Evolutionary conservation across 2,113 vertebrate genomes (phyloP).

Genomic region (Esox niger): DNA sequence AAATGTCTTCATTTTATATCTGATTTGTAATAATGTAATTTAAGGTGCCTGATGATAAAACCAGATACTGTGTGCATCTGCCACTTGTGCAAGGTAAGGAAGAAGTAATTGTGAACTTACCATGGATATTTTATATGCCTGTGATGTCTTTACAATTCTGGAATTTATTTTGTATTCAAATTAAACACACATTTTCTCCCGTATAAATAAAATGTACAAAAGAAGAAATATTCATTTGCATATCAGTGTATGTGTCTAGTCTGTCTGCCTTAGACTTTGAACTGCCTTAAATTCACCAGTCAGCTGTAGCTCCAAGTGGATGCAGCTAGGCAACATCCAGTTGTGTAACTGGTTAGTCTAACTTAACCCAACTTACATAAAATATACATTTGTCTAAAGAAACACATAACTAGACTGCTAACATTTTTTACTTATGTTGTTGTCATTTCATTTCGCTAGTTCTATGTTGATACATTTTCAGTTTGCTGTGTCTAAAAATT

Average conservation of each 20-base stretch:
- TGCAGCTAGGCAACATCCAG: no score
- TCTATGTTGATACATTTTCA: no score
- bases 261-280: background rate
- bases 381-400: no score
- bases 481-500: no score
- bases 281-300: background rate
- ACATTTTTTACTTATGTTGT: no score
- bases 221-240: background rate
- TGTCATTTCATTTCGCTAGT: no score
- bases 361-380: no score
- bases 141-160: slow-evolving; percentile 45
- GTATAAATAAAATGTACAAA: slow-evolving; percentile 14
- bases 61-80: slow-evolving; percentile 41
- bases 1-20: slow-evolving; percentile 68
- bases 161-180: slow-evolving; percentile 50
- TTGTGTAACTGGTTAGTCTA: no score
- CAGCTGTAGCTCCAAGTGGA: no score
- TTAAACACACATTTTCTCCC: slow-evolving; percentile 65
- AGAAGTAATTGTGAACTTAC: slow-evolving; percentile 32
- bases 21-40: slow-evolving; percentile 61
- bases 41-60: slow-evolving; percentile 41
- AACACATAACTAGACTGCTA: no score
- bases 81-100: slow-evolving; percentile 24
- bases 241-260: background rate
- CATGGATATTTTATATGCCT: slow-evolving; percentile 24